Conservation (phyloP, 2,797 vertebrate species). For the Lagodon rhomboides region DNA sequence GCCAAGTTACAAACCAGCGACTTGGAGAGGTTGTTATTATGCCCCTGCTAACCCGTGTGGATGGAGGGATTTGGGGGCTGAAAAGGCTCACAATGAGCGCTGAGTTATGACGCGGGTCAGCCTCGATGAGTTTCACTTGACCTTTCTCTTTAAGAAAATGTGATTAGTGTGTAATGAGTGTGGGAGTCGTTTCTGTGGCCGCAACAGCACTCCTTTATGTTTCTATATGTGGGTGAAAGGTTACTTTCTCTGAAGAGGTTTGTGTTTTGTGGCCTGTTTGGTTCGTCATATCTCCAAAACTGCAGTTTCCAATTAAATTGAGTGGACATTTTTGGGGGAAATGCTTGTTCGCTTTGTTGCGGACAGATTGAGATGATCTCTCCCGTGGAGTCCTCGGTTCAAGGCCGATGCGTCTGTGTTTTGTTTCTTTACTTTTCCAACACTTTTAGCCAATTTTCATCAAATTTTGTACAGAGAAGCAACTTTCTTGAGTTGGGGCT, state of each 20-base stretch:
- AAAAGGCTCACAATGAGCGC: conserved; percentile 20
- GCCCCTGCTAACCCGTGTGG: conserved; percentile 35
- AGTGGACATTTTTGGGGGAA: background rate
- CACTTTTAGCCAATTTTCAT: too few relatives aligned
- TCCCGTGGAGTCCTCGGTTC: too few relatives aligned
- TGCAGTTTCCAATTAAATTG: background rate
- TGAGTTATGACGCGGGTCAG: conserved; percentile 43
- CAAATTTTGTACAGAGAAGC: background rate
- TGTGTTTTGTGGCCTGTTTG: background rate
- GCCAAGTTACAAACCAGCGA: conserved; percentile 66
- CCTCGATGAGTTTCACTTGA: conserved; percentile 53
- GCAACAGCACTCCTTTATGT: background rate
- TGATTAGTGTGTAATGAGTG: conserved; percentile 34
- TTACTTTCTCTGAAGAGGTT: background rate
- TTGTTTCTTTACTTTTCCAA: too few relatives aligned
- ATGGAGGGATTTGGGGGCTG: conserved; percentile 33
- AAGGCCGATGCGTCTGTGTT: too few relatives aligned
- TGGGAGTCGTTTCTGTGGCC: conserved; percentile 27
- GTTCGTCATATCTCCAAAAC: background rate
- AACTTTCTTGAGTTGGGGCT: too few relatives aligned
- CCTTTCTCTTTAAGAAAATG: conserved; percentile 17
- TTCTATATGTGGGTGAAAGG: conserved; percentile 11
- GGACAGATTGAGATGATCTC: too few relatives aligned
- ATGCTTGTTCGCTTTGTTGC: background rate
- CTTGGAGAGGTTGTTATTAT: conserved; percentile 59